phyloP scores from a whole-genome alignment of 2,113 vertebrate genomes.

The Carassius carassius region DNA sequence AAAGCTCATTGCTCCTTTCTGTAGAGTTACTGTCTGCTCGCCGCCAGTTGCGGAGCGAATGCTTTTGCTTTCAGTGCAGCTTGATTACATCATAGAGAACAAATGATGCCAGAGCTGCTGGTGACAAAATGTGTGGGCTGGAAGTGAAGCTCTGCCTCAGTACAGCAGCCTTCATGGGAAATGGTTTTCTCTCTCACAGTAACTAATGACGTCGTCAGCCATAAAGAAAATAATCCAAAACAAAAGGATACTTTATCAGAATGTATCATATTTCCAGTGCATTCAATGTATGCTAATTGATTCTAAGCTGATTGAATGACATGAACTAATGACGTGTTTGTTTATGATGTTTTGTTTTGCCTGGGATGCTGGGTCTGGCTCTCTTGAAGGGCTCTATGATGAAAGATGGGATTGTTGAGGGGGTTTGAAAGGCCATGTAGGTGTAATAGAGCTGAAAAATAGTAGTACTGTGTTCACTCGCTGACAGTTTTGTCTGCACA shows the following conservation, averaged over 20 bases:
- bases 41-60: constrained; percentile 38
- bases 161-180: constrained; percentile 22
- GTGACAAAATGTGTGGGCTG: constrained; percentile 52
- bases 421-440: constrained; percentile 17
- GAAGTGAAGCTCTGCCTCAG: constrained; percentile 28
- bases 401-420: constrained; percentile 9
- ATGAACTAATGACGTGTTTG: constrained; percentile 7
- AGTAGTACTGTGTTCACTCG: constrained; percentile 4
- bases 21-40: constrained; percentile 45
- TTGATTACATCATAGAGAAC: constrained; percentile 52
- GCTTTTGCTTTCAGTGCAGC: constrained; percentile 40
- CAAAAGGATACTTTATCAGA: background rate
- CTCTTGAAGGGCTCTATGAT: background rate
- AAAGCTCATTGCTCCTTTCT: constrained; percentile 28
- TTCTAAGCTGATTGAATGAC: background rate
- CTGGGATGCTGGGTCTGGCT: background rate
- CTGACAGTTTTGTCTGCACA: background rate
- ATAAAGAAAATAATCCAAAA: background rate
- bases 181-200: constrained; percentile 8
- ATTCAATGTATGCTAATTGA: background rate
- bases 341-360: background rate
- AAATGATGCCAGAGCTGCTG: constrained; percentile 38
- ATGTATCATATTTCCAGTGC: background rate
- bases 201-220: constrained; percentile 15
- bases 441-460: constrained; percentile 33